phyloP scores from a whole-genome alignment of 2,888 invertebrate species.

The Charanyca ferruginea region DNA sequence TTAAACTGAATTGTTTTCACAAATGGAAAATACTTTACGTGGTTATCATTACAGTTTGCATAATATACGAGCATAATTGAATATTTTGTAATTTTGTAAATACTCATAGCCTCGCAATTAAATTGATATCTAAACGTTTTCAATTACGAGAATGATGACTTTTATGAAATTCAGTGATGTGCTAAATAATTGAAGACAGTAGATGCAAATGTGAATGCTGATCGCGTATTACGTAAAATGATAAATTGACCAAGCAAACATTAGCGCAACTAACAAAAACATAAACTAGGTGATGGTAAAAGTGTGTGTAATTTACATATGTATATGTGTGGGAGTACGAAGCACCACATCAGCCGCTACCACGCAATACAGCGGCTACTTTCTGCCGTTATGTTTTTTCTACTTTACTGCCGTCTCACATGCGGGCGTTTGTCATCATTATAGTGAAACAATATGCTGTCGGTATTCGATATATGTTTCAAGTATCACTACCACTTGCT shows the following conservation, averaged over 20 bases:
- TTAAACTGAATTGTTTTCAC: slow-evolving; percentile 58
- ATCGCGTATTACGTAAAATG: slow-evolving; percentile 55
- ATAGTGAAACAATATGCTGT: slow-evolving; percentile 53
- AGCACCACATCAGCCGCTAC: slow-evolving; percentile 28
- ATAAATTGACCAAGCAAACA: slow-evolving; percentile 47
- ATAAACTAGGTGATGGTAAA: slow-evolving; percentile 53
- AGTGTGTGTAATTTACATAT: slow-evolving; percentile 39
- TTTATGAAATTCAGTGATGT: slow-evolving; percentile 28
- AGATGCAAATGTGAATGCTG: slow-evolving; percentile 46
- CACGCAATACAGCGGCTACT: slow-evolving; percentile 43
- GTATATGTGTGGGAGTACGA: slow-evolving; percentile 13
- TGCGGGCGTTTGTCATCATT: slow-evolving; percentile 51
- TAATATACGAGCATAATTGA: slow-evolving; percentile 8
- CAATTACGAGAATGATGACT: slow-evolving; percentile 33
- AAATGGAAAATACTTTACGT: slow-evolving; percentile 28
- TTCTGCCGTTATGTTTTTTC: slow-evolving; percentile 54
- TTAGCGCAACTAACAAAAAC: slow-evolving; percentile 51
- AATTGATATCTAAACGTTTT: slow-evolving; percentile 26
- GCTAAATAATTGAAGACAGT: slow-evolving; percentile 37
- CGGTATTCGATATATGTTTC: slow-evolving; percentile 53
- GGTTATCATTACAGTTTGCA: slow-evolving; percentile 9
- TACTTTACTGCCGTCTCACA: slow-evolving; percentile 16
- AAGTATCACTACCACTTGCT: slow-evolving; percentile 52
- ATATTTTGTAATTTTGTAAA: slow-evolving; percentile 20
- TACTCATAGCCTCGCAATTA: slow-evolving; percentile 12